Base-by-base conservation (phyloP, 2,888 invertebrate species). In the Lingula anatina region DNA sequence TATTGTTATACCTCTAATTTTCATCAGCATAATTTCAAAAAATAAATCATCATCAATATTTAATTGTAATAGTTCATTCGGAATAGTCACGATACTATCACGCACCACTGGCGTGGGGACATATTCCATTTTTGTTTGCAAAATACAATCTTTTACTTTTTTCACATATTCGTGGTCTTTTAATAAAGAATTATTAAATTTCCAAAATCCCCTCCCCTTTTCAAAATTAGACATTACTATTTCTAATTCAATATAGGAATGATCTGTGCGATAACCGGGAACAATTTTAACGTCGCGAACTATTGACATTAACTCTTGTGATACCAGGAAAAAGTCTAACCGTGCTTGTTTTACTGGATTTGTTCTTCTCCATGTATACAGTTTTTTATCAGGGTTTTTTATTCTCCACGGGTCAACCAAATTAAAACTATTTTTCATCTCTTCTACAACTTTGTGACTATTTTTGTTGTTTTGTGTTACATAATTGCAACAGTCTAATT, bases 301-400 rank as follows among this genome's bases (percentile, higher is more conserved):
- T 42, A 12, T 40, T 21, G 31, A 18, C 18, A 31, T 23, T n/a
- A 53, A n/a, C 38, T 20, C 37, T 21, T 45, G 24, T 12, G 49
- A 43, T 23, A 44, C 24, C 2, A 53, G 28, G 27, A 49, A 49
- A 37, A 49, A 53, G 35, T 49, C 53, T 25, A 53, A 38, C 15
- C 49, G 21, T 20, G 49, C 47, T 35, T 53, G 53, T 46, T 49
- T 50, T 15, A 53, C 18, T 26, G 53, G 53, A 12, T 42, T 49
- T 42, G 31, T 41, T 31, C 39, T 46, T 39, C 52, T 42, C 49
- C 46, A 49, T 26, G 52, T 49, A 44, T 46, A 49, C 15, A 37
- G 26, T 44, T 26, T 36, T 24, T 26, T 18, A 18, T 23, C 12
- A 20, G 31, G 43, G 36, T 53, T 5, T n/a, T 37, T 9, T 43